These are phyloP conservation scores for Rhizoglyphus robini DNA, from an alignment of 1,140 invertebrate genomes.

Conservation along the genomic window DNA sequence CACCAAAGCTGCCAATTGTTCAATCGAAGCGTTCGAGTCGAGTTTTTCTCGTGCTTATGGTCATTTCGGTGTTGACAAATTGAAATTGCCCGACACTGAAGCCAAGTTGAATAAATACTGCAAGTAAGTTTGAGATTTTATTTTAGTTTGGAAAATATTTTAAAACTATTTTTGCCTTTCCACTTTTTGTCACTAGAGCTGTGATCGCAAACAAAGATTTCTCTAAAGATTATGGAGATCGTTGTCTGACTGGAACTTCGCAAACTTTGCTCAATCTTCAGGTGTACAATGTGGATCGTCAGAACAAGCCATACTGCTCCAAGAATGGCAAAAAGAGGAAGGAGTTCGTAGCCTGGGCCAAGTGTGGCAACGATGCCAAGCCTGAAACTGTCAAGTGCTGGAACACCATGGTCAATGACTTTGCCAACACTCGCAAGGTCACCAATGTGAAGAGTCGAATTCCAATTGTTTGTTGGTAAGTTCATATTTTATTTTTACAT, in stretches of 20 bases:
- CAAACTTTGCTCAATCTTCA: conserved; percentile 14
- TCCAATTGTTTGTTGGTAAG: conserved; percentile 17
- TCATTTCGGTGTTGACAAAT: conserved; percentile 13
- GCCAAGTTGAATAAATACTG: conserved; percentile 10
- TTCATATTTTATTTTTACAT: background rate
- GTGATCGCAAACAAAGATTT: background rate
- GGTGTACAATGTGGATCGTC: conserved; percentile 10
- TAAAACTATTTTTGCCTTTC: no score
- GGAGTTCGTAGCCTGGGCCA: background rate
- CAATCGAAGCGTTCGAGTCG: background rate
- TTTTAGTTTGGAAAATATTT: background rate
- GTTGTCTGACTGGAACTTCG: conserved; percentile 18
- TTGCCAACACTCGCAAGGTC: conserved; percentile 8
- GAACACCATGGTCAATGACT: conserved; percentile 7
- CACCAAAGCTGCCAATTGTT: conserved; percentile 13
- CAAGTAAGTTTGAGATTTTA: background rate
- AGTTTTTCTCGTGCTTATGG: conserved; percentile 1
- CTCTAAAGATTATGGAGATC: conserved; percentile 13
- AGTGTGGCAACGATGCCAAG: conserved; percentile 16
- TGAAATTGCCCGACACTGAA: background rate
- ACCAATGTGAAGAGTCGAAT: conserved; percentile 4
- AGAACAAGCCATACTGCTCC: conserved; percentile 14
- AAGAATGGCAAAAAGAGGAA: conserved; percentile 16
- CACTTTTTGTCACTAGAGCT: no score
- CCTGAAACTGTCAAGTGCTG: conserved; percentile 15